These are phyloP conservation scores for Aelia acuminata DNA, from an alignment of 2,888 invertebrate species.

Conservation along the genomic window DNA sequence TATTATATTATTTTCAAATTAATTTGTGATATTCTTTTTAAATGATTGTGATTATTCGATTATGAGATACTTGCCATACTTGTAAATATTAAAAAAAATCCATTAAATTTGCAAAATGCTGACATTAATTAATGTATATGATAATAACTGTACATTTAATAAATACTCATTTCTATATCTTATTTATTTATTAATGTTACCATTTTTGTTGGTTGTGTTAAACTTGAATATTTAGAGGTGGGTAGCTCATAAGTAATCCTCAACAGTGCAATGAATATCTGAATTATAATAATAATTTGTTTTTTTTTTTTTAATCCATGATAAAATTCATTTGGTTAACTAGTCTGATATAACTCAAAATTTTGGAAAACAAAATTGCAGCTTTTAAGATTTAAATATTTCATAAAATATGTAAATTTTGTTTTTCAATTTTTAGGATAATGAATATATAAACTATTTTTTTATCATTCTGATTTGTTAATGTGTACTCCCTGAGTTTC, in stretches of 20 bases:
- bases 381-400: neutral
- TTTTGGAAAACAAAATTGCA: conserved; percentile 1
- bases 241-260: neutral
- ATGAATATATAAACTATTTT: conserved; percentile 42
- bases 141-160: conserved; percentile 33
- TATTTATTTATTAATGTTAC: conserved; percentile 25
- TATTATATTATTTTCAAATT: conserved; percentile 11
- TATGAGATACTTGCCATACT: conserved; percentile 33
- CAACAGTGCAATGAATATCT: neutral
- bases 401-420: neutral
- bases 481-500: neutral
- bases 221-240: neutral
- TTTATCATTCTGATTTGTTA: conserved; percentile 24
- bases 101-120: neutral
- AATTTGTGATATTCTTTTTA: conserved; percentile 27
- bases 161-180: conserved; percentile 27
- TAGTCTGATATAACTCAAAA: neutral
- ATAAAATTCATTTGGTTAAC: neutral
- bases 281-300: neutral
- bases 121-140: conserved; percentile 15
- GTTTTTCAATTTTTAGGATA: conserved; percentile 3
- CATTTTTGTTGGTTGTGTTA: conserved; percentile 32
- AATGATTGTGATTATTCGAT: conserved; percentile 43
- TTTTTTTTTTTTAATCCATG: neutral
- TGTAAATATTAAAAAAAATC: conserved; percentile 2